Evolutionary conservation across 2,113 vertebrate genomes (phyloP).

Genomic region (Nicator chloris): DNA sequence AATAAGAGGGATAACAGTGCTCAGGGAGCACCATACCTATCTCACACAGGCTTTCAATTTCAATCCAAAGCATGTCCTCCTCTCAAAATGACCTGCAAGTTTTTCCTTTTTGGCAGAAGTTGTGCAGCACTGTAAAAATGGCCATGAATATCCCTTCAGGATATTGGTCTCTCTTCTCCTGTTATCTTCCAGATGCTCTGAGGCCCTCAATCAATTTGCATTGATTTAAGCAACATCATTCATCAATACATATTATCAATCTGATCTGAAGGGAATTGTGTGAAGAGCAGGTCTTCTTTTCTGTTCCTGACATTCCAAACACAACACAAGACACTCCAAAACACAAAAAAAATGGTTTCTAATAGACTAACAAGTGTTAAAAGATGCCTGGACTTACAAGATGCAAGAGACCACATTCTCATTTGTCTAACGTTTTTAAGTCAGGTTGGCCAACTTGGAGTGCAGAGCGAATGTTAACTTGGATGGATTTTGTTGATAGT

Average conservation of each 20-base stretch:
- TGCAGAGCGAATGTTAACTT: neutral
- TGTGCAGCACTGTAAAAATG: neutral
- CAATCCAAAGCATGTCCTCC: neutral
- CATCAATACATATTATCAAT: conserved; percentile 54
- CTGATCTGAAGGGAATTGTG: conserved; percentile 29
- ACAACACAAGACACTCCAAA: neutral
- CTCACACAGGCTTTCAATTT: neutral
- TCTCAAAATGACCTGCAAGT: neutral
- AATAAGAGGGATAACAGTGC: neutral
- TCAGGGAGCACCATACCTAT: neutral
- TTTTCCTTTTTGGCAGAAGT: neutral
- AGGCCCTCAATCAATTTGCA: conserved; percentile 49
- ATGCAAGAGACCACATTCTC: neutral
- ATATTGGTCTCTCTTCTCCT: conserved; percentile 13
- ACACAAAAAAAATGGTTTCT: neutral
- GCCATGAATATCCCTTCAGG: conserved; percentile 16
- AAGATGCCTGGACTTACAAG: neutral
- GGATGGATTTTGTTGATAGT: neutral
- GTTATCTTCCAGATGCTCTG: conserved; percentile 47
- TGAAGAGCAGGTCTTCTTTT: neutral
- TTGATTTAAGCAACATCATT: conserved; percentile 42
- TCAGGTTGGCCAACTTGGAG: neutral
- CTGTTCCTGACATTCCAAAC: neutral
- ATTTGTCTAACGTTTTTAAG: neutral
- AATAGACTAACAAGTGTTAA: neutral